A percentile compares a stretch with the other conserved stretches of the same genome.
phyloP scores from a whole-genome alignment of 2,797 vertebrate genomes.

The Lepilemur septentrionalis region DNA sequence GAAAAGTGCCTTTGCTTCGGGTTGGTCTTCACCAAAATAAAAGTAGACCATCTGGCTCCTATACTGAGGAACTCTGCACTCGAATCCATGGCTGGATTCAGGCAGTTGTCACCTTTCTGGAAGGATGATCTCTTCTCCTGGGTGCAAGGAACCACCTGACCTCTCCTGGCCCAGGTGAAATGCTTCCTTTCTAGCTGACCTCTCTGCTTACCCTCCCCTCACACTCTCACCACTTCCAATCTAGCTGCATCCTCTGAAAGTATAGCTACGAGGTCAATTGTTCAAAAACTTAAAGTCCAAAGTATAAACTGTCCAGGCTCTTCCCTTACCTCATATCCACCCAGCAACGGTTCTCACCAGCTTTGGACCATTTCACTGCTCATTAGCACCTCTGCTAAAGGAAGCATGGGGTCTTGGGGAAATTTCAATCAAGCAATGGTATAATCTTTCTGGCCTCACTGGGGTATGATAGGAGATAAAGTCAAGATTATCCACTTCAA shows the following conservation, averaged over 20 bases:
- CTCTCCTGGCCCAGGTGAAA: background rate
- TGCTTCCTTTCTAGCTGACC: background rate
- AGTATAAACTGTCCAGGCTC: background rate
- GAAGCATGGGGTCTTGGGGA: background rate
- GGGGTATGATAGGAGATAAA: background rate
- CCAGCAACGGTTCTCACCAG: background rate
- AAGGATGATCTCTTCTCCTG: background rate
- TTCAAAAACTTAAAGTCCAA: background rate
- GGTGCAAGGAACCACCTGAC: background rate
- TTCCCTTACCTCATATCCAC: background rate
- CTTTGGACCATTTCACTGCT: background rate
- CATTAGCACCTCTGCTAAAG: background rate
- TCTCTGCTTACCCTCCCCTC: background rate
- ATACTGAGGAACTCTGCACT: conserved; percentile 39
- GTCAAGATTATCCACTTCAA: background rate
- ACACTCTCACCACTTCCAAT: background rate
- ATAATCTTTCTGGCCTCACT: background rate
- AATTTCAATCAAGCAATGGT: background rate
- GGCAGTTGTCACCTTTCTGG: background rate
- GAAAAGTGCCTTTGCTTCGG: conserved; percentile 53
- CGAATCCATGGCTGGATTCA: conserved; percentile 49
- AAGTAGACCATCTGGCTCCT: conserved; percentile 43
- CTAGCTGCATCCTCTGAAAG: background rate
- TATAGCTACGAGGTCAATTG: background rate
- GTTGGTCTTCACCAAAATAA: conserved; percentile 47